A percentile compares a stretch with the other conserved stretches of the same genome.
Evolutionary conservation across 2,888 invertebrate genomes (phyloP).

Genomic region (Gymnocheta viridis): DNA sequence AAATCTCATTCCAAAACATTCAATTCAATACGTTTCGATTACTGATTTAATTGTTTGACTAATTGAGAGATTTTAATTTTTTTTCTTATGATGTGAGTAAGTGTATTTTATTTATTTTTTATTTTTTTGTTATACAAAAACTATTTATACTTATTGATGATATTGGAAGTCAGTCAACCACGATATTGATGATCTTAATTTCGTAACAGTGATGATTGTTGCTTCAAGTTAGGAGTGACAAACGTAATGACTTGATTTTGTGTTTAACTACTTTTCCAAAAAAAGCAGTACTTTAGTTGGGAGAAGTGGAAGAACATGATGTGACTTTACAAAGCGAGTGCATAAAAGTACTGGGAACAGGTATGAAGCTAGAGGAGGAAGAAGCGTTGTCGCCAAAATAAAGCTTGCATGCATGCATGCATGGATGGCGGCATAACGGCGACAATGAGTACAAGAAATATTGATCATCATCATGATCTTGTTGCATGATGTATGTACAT

Average conservation of each 20-base stretch:
- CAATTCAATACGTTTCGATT: slow-evolving; percentile 73
- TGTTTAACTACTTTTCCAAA: slow-evolving; percentile 5
- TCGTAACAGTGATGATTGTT: slow-evolving; percentile 51
- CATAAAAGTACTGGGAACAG: slow-evolving; percentile 16
- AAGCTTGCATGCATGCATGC: slow-evolving; percentile 63
- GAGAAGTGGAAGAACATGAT: neutral
- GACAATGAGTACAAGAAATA: slow-evolving; percentile 70
- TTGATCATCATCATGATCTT: slow-evolving; percentile 69
- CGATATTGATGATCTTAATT: slow-evolving; percentile 45
- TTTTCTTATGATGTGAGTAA: slow-evolving; percentile 20
- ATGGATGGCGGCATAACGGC: slow-evolving; percentile 71
- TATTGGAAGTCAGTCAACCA: slow-evolving; percentile 3
- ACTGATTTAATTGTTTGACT: slow-evolving; percentile 82
- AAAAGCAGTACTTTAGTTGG: neutral
- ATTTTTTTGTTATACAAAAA: slow-evolving; percentile 9
- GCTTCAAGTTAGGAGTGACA: slow-evolving; percentile 61
- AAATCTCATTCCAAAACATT: slow-evolving; percentile 44
- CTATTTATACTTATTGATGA: slow-evolving; percentile 32
- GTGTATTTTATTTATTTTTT: neutral
- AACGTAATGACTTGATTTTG: slow-evolving; percentile 69
- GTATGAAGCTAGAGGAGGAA: neutral
- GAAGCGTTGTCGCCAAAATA: slow-evolving; percentile 49
- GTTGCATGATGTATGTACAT: slow-evolving; percentile 60
- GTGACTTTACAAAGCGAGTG: slow-evolving; percentile 55
- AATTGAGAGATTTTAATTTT: slow-evolving; percentile 79